Evolutionary conservation across 2,888 invertebrate species (phyloP), one percentile per base, ranked within the genome.

Genomic region (Lithophane semibrunnea): DNA sequence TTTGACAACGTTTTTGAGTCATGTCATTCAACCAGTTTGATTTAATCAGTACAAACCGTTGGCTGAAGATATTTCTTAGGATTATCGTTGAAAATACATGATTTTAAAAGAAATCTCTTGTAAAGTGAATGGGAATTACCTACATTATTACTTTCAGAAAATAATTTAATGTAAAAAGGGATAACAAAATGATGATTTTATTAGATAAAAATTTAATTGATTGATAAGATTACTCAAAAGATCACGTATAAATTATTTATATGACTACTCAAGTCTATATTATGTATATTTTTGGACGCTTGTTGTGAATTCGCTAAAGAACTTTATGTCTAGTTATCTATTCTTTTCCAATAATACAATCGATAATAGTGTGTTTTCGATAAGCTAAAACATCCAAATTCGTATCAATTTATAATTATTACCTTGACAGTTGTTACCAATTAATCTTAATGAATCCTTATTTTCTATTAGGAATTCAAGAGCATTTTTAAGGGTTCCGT

Each of bases 21-120:
- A 3, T 64, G 52, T 75, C 67, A 75, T 70, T 24, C 37, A 60
- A 75, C 65, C 21, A 18, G 68, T 72, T 72, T 69, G 65, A 12
- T 68, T 24, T 37, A 56, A 75, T 67, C 47, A 47, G 70, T 65
- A 49, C 29, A 77, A 73, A 72, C 82, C 54, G 21, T 49, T 16
- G 3, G 1, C 56, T 37, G n/a, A 37, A 2, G 18, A 37, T 49
- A 18, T 29, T 61, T 54, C 3, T 44, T 65, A 16, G 21, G 24
- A 63, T 63, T 47, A 47, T 47, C 5, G 16, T 61, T 16, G 9
- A 61, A 42, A 42, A 18, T 49, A 7, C 10, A 29, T 56, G 69
- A 77, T n/a, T 54, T 61, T 61, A 24, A 47, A 77, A 44, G 18
- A 61, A 77, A 61, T 61, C 13, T 66, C 29, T 2, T 60, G 60